Percentiles rank a stretch among this genome's conserved stretches.
phyloP scores from a whole-genome alignment of 1,140 invertebrate genomes.

The Lepidostoma basale region DNA sequence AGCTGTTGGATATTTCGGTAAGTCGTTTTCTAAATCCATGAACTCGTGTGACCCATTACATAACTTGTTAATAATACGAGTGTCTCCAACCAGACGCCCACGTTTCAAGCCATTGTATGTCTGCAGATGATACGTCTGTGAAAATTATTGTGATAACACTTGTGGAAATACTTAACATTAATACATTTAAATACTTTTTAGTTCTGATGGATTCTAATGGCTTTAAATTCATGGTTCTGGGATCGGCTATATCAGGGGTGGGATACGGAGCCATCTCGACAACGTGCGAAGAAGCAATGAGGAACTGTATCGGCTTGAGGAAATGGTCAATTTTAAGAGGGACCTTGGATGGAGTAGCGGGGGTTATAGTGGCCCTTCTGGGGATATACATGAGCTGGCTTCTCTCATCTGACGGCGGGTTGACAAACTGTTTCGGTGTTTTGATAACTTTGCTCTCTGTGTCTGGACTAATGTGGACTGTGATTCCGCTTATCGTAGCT shows the following conservation, averaged over 20 bases:
- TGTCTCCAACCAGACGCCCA: no score
- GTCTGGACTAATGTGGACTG: slow-evolving; percentile 14
- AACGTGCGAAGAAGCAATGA: slow-evolving; percentile 32
- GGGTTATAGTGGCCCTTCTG: slow-evolving; percentile 28
- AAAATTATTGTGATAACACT: no score
- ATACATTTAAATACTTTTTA: no score
- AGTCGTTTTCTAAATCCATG: no score
- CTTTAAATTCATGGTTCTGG: slow-evolving; percentile 14
- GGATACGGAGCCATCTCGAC: slow-evolving; percentile 39
- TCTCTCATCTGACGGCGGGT: slow-evolving; percentile 9
- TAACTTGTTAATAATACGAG: no score
- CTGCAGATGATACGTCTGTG: no score
- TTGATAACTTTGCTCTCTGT: slow-evolving; percentile 22
- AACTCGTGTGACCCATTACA: no score
- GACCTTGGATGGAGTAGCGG: slow-evolving; percentile 32
- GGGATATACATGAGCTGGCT: slow-evolving; percentile 24
- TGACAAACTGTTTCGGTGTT: slow-evolving; percentile 33
- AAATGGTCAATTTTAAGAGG: slow-evolving; percentile 41
- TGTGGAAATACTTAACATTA: no score
- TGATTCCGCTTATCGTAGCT: slow-evolving; percentile 9
- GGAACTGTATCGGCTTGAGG: slow-evolving; percentile 35
- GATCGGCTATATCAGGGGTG: slow-evolving; percentile 32
- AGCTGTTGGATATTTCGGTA: slow-evolving; percentile 55
- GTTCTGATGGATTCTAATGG: slow-evolving; percentile 32
- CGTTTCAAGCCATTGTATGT: no score